phyloP scores from a whole-genome alignment of 2,888 invertebrate genomes.

The Apotomis betuletana region DNA sequence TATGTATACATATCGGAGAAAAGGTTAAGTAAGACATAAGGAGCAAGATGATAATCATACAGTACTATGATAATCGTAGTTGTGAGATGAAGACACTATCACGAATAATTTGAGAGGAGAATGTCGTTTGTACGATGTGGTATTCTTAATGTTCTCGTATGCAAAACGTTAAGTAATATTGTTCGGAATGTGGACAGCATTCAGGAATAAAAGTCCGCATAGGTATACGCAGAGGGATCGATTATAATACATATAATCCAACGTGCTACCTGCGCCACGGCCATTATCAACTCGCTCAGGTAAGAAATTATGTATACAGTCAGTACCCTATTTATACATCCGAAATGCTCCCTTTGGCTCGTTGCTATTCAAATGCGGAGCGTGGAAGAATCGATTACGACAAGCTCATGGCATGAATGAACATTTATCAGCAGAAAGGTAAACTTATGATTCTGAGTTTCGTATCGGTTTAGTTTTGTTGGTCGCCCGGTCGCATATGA shows the following conservation, averaged over 20 bases:
- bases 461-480: slow-evolving; percentile 14
- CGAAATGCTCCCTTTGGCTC: slow-evolving; percentile 55
- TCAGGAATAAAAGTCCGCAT: slow-evolving; percentile 43
- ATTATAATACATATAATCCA: slow-evolving; percentile 71
- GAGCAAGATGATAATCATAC: no score
- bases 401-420: slow-evolving; percentile 50
- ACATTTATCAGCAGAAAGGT: slow-evolving; percentile 52
- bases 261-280: slow-evolving; percentile 71
- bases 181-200: slow-evolving; percentile 1
- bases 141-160: no score
- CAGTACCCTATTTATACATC: slow-evolving; percentile 54
- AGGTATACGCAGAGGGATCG: slow-evolving; percentile 56
- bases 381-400: slow-evolving; percentile 51
- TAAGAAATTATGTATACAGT: slow-evolving; percentile 63
- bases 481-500: slow-evolving; percentile 49
- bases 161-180: no score
- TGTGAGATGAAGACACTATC: no score
- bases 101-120: neutral
- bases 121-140: no score
- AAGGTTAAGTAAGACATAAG: no score
- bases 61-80: no score
- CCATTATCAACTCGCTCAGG: slow-evolving; percentile 70
- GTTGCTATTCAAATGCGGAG: slow-evolving; percentile 52
- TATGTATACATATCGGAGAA: no score
- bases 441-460: slow-evolving; percentile 26